These are phyloP conservation scores for Aleiodes alternator DNA, from an alignment of 2,888 invertebrate genomes.

Conservation along the genomic window DNA sequence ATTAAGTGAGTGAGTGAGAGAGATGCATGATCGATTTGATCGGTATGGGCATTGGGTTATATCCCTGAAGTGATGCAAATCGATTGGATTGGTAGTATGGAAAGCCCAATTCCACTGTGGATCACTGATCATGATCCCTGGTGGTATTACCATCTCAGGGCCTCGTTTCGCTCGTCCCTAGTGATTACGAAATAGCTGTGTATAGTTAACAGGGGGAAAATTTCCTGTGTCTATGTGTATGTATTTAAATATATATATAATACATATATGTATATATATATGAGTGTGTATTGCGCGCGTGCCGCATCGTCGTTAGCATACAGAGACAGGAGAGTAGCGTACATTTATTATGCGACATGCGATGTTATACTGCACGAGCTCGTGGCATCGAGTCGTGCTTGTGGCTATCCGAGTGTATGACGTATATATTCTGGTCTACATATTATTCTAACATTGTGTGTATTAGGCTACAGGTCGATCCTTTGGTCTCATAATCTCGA, in stretches of 20 bases:
- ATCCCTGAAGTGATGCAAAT: not conserved
- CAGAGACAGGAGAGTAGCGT: constrained; percentile 47
- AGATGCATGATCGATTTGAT: no score
- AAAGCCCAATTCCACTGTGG: not conserved
- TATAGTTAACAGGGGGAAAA: constrained; percentile 14
- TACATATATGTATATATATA: not conserved
- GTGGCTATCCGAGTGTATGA: constrained; percentile 49
- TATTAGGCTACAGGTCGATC: constrained; percentile 20
- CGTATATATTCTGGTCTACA: constrained; percentile 32
- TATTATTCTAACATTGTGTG: constrained; percentile 16
- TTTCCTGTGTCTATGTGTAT: no score
- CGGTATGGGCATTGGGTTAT: no score
- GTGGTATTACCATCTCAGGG: constrained; percentile 26
- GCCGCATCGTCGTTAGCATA: constrained; percentile 48
- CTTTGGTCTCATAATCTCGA: constrained; percentile 32
- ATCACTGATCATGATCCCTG: constrained; percentile 22
- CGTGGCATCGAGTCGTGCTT: constrained; percentile 47
- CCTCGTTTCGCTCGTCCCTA: constrained; percentile 32
- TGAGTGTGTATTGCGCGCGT: constrained; percentile 41
- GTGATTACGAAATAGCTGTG: constrained; percentile 39
- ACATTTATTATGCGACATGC: constrained; percentile 56
- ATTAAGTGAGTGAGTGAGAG: no score
- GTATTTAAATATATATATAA: no score
- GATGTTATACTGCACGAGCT: constrained; percentile 46
- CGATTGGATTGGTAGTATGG: constrained; percentile 1